phyloP scores from a whole-genome alignment of 2,797 vertebrate genomes.

The Enteromius treurensis region DNA sequence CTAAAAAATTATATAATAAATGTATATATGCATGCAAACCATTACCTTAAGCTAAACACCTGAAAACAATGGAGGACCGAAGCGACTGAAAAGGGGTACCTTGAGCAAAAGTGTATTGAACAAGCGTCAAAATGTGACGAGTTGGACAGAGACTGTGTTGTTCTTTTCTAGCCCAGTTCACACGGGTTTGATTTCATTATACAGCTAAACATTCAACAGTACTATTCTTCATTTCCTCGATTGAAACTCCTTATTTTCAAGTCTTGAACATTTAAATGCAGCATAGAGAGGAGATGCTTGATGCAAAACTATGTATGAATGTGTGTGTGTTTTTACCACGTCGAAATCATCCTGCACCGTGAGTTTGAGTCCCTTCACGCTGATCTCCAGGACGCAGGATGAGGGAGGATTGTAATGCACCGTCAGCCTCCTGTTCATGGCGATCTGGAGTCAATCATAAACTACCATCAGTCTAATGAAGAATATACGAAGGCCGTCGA shows the following conservation, averaged over 20 bases:
- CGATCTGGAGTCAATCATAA: conserved; percentile 78
- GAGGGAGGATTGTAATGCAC: conserved; percentile 97
- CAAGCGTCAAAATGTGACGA: too few species aligned
- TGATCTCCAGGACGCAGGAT: conserved; percentile 94
- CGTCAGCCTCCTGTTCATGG: conserved; percentile 94
- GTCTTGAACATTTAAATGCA: background rate
- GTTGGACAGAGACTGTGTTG: too few species aligned
- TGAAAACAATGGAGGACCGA: too few species aligned
- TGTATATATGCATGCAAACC: too few species aligned
- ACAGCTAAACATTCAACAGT: background rate
- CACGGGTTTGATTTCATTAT: background rate
- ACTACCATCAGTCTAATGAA: background rate
- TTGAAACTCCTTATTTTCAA: background rate
- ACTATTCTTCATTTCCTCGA: background rate
- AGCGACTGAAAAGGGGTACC: too few species aligned
- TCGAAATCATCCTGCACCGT: conserved; percentile 87
- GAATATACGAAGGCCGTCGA: background rate
- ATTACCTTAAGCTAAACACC: too few species aligned
- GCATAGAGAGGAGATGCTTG: background rate
- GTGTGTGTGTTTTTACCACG: conserved; percentile 71
- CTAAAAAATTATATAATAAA: too few species aligned
- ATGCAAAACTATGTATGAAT: background rate
- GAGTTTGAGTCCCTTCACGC: conserved; percentile 92
- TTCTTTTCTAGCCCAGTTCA: background rate
- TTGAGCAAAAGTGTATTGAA: too few species aligned